Percentiles rank a stretch among this genome's conserved stretches.
Conservation (phyloP, 1,140 invertebrate species). For the Pseudomyrmex flavicornis region DNA sequence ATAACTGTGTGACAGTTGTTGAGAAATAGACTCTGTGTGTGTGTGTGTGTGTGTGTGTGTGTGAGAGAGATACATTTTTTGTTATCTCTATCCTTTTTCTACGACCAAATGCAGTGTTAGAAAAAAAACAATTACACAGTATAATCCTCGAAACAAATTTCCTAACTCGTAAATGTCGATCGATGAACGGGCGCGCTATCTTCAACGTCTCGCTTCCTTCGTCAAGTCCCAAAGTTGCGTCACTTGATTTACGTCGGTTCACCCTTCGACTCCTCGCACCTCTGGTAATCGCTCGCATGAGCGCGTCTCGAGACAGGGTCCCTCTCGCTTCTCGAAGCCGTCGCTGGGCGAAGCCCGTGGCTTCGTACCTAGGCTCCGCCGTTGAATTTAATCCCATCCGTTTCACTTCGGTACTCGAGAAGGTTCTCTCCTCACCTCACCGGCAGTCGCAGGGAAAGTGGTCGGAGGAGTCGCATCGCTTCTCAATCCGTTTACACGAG, state of each 20-base stretch:
- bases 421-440: conserved; percentile 26
- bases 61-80: no score
- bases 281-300: background rate
- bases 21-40: no score
- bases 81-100: no score
- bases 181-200: background rate
- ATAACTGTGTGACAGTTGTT: no score
- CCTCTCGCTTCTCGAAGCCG: conserved; percentile 34
- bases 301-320: background rate
- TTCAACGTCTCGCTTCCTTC: background rate
- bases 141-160: no score
- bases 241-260: conserved; percentile 4
- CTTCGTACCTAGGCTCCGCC: conserved; percentile 30
- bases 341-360: conserved; percentile 7
- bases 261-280: background rate
- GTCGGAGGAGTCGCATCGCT: conserved; percentile 62
- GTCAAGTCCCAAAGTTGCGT: background rate
- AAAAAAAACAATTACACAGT: no score
- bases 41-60: no score
- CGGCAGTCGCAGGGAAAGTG: conserved; percentile 15
- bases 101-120: no score
- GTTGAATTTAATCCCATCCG: conserved; percentile 66
- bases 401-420: conserved; percentile 70
- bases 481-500: conserved; percentile 69
- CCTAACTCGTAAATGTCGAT: background rate